phyloP scores from a whole-genome alignment of 2,113 vertebrate genomes.

The Heteronetta atricapilla region DNA sequence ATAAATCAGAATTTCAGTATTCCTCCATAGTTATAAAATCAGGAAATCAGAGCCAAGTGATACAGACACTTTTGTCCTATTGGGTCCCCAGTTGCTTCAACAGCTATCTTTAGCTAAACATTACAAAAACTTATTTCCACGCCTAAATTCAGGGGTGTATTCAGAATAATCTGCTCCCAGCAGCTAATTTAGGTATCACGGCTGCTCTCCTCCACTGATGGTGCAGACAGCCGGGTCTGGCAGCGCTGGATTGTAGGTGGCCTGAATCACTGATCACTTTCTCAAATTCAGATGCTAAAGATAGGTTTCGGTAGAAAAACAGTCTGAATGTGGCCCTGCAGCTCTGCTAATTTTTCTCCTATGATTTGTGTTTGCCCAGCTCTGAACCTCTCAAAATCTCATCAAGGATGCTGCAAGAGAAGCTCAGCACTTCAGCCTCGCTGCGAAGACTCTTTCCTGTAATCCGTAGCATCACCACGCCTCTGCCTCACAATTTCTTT shows the following conservation, averaged over 20 bases:
- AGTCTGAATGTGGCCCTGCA: conserved; percentile 3
- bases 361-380: conserved; percentile 8
- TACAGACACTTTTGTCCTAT: background rate
- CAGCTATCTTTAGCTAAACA: background rate
- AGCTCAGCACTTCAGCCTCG: background rate
- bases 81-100: conserved; percentile 32
- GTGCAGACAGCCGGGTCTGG: conserved; percentile 67
- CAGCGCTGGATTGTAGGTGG: conserved; percentile 55
- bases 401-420: background rate
- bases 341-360: conserved; percentile 15
- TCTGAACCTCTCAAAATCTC: conserved; percentile 5
- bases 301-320: conserved; percentile 52
- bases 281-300: conserved; percentile 62
- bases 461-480: background rate
- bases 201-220: conserved; percentile 49
- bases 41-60: conserved; percentile 2
- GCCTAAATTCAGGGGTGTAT: background rate
- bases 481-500: background rate
- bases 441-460: background rate
- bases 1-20: background rate
- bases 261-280: conserved; percentile 71
- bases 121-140: background rate
- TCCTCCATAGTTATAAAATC: background rate
- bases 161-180: conserved; percentile 36
- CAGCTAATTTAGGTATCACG: conserved; percentile 47